phyloP scores from a whole-genome alignment of 2,113 vertebrate genomes.

The Phocoena sinus region DNA sequence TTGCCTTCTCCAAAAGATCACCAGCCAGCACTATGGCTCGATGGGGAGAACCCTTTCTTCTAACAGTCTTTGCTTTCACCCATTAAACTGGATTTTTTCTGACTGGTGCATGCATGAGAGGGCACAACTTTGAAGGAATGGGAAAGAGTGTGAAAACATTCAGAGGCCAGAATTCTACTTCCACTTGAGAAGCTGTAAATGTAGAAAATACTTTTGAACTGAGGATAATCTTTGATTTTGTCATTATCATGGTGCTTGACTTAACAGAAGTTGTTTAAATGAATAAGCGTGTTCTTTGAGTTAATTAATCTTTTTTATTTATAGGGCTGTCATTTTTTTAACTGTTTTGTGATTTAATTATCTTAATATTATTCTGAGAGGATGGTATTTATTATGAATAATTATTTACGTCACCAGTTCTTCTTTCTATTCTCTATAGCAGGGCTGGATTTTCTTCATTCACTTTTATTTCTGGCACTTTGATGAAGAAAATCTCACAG shows the following conservation, averaged over 20 bases:
- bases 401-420: background rate
- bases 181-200: background rate
- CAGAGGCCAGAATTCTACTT: background rate
- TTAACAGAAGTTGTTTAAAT: background rate
- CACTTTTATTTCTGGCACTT: background rate
- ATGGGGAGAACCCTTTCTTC: rapidly evolving
- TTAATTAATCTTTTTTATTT: background rate
- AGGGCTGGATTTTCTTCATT: background rate
- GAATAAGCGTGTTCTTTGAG: background rate
- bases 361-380: background rate
- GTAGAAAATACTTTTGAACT: background rate
- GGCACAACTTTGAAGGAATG: background rate
- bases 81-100: background rate
- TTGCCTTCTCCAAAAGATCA: background rate
- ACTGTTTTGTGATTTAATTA: background rate
- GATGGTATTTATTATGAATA: background rate
- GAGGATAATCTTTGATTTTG: background rate
- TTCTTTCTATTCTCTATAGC: background rate
- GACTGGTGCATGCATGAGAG: background rate
- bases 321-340: background rate
- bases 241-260: background rate
- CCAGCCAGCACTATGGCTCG: background rate
- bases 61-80: background rate
- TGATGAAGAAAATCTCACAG: background rate
- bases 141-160: background rate